phyloP scores from a whole-genome alignment of 2,797 vertebrate genomes.

The Odontamblyopus rebecca region DNA sequence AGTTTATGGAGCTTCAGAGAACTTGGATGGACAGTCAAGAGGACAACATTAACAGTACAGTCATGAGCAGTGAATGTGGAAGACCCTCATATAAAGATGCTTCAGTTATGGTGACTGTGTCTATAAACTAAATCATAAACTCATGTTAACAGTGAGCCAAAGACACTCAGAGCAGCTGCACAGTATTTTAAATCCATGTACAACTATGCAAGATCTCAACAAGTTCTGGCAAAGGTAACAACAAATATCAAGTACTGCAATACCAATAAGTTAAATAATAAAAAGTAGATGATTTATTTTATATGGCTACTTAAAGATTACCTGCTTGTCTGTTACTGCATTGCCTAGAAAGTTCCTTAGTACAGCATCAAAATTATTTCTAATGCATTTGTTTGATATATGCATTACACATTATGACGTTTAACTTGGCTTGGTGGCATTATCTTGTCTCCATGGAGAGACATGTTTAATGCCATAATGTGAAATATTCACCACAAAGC shows the following conservation, averaged over 20 bases:
- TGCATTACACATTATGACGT: too few species aligned
- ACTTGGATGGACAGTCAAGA: neutral
- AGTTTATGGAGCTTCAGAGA: neutral
- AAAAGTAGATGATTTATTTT: too few species aligned
- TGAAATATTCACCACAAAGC: too few species aligned
- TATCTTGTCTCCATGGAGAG: too few species aligned
- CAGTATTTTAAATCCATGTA: neutral
- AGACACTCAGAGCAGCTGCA: neutral
- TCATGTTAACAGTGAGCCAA: neutral
- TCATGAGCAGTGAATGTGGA: neutral
- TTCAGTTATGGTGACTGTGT: neutral
- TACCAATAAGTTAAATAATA: too few species aligned
- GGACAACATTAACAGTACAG: constrained; percentile 5
- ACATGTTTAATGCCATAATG: too few species aligned
- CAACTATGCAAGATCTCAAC: neutral
- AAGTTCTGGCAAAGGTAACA: neutral
- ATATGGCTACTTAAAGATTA: too few species aligned
- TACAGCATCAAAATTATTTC: too few species aligned
- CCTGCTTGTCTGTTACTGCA: too few species aligned
- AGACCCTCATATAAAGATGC: neutral
- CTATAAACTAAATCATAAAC: constrained; percentile 8
- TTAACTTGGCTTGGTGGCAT: too few species aligned
- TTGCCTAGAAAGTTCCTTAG: too few species aligned
- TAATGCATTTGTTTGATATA: too few species aligned
- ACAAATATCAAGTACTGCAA: neutral